A percentile compares a stretch with the other conserved stretches of the same genome.
Evolutionary conservation across 2,888 invertebrate species (phyloP).

Genomic region (Tridacna gigas): DNA sequence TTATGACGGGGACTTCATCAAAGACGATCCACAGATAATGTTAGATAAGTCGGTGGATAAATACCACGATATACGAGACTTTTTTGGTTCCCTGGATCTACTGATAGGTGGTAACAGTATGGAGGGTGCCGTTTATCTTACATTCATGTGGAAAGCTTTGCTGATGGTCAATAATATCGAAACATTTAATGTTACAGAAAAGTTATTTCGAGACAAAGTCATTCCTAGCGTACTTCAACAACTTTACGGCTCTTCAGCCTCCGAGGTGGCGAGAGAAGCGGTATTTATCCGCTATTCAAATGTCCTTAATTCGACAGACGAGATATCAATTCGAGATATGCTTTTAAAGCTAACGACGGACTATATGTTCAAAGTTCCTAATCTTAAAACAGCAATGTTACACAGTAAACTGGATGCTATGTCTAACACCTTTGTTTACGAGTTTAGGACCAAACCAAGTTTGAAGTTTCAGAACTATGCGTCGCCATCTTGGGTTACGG

Average conservation of each 20-base stretch:
- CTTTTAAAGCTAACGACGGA: slow-evolving; percentile 41
- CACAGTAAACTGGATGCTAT: slow-evolving; percentile 1
- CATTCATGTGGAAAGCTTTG: slow-evolving; percentile 39
- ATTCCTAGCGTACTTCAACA: slow-evolving; percentile 35
- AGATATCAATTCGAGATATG: slow-evolving; percentile 22
- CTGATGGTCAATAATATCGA: slow-evolving; percentile 26
- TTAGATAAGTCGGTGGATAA: slow-evolving; percentile 6
- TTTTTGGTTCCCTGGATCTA: slow-evolving; percentile 30
- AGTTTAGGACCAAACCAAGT: slow-evolving; percentile 28
- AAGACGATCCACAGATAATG: slow-evolving; percentile 31
- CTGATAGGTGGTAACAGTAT: slow-evolving; percentile 41
- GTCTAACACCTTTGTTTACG: slow-evolving; percentile 33
- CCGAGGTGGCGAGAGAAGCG: slow-evolving; percentile 18
- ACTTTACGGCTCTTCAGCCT: slow-evolving; percentile 15
- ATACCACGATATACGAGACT: slow-evolving; percentile 16
- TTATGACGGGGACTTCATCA: slow-evolving; percentile 36
- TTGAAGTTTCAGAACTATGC: slow-evolving; percentile 23
- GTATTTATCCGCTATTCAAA: slow-evolving; percentile 34
- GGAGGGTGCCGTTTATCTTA: slow-evolving; percentile 42
- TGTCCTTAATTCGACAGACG: not conserved
- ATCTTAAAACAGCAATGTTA: slow-evolving; percentile 29
- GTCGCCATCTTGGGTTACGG: slow-evolving; percentile 36
- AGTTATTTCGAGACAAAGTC: slow-evolving; percentile 2
- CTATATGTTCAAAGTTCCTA: slow-evolving; percentile 40
- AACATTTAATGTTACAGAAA: slow-evolving; percentile 17